phyloP scores from a whole-genome alignment of 2,113 vertebrate genomes.

The Sapajus apella region DNA sequence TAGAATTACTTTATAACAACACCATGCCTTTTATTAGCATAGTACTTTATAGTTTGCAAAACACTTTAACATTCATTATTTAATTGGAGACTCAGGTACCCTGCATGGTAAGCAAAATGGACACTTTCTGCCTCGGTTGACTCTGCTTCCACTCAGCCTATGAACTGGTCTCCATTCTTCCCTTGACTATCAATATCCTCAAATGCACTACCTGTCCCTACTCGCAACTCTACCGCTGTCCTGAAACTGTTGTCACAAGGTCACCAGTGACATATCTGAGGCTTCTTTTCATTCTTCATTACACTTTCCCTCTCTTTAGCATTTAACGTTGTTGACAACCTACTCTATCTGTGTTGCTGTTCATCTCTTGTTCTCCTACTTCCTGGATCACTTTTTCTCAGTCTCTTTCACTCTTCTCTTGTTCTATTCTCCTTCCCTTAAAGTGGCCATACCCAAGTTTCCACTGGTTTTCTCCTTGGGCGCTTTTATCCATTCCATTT shows the following conservation, averaged over 20 bases:
- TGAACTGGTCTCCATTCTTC: background rate
- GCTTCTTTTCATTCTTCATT: background rate
- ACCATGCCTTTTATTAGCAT: background rate
- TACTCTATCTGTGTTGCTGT: background rate
- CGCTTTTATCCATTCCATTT: background rate
- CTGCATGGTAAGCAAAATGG: background rate
- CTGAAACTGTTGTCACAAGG: background rate
- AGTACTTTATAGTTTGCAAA: constrained; percentile 13
- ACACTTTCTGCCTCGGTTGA: background rate
- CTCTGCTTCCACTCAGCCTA: background rate
- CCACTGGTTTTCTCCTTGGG: background rate
- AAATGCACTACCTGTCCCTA: background rate
- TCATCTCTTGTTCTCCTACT: background rate
- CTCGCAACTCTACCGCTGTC: background rate
- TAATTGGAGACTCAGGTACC: background rate
- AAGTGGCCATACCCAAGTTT: background rate
- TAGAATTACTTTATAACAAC: background rate
- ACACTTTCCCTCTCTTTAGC: background rate
- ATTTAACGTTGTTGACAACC: background rate
- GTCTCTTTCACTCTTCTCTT: background rate
- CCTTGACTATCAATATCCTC: background rate
- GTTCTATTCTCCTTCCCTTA: background rate
- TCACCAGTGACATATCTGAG: background rate
- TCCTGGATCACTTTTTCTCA: background rate
- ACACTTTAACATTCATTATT: background rate